phyloP scores from a whole-genome alignment of 64 coral and sea anemone species.

The Stylophora pistillata region DNA sequence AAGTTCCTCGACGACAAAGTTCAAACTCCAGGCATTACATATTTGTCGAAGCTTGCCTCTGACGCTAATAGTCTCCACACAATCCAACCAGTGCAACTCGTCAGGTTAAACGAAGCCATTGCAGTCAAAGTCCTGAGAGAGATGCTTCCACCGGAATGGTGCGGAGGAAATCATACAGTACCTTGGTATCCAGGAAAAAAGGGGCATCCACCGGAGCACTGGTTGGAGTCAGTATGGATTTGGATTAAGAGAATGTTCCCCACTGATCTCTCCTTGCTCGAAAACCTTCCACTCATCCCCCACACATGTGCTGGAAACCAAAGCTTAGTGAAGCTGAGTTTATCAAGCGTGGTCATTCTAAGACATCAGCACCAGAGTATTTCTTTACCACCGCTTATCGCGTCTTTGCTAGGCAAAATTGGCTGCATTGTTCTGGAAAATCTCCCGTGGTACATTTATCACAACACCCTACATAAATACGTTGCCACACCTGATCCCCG shows the following conservation, averaged over 20 bases:
- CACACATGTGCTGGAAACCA: not conserved
- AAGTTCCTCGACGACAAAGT: constrained; percentile 65
- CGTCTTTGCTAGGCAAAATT: constrained; percentile 46
- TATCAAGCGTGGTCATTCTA: constrained; percentile 53
- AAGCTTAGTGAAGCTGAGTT: constrained; percentile 56
- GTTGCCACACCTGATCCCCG: constrained; percentile 52
- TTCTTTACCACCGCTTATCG: constrained; percentile 7
- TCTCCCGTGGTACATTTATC: constrained; percentile 63
- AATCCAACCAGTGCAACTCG: not conserved
- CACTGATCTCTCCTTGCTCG: constrained; percentile 47
- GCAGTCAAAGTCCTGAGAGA: constrained; percentile 22
- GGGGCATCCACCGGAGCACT: constrained; percentile 55
- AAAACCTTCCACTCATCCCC: constrained; percentile 61
- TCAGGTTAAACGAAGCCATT: constrained; percentile 27
- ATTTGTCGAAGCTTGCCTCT: constrained; percentile 18
- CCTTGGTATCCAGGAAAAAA: constrained; percentile 51
- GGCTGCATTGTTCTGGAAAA: constrained; percentile 50
- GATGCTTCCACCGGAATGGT: constrained; percentile 49
- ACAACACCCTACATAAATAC: constrained; percentile 42
- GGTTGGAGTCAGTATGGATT: constrained; percentile 48
- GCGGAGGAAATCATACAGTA: constrained; percentile 15
- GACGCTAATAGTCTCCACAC: not conserved
- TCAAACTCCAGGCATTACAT: not conserved
- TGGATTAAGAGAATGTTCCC: constrained; percentile 53
- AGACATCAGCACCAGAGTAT: not conserved